A percentile compares a stretch with the other conserved stretches of the same genome.
Evolutionary conservation across 2,797 vertebrate species (phyloP).

Genomic region (Spizella passerina): DNA sequence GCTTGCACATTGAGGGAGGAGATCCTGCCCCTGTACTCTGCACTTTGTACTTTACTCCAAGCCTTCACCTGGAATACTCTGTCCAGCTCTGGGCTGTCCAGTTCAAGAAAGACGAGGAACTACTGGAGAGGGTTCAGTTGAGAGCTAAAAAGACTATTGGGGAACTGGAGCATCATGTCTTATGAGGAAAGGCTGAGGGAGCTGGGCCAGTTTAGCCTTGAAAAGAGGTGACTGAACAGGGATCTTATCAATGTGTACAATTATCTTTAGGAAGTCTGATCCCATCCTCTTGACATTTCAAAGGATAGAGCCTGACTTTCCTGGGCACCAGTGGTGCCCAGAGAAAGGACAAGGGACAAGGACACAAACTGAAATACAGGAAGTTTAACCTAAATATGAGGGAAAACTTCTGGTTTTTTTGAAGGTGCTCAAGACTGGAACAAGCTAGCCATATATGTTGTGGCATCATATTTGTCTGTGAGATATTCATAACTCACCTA

Average conservation of each 20-base stretch:
- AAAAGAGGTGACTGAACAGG: neutral
- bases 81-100: neutral
- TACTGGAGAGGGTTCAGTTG: neutral
- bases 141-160: neutral
- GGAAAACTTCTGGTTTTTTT: neutral
- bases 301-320: neutral
- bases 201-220: neutral
- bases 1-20: no score
- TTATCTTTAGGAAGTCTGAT: neutral
- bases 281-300: neutral
- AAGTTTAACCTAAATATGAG: neutral
- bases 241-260: no score
- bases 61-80: accelerated
- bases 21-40: neutral
- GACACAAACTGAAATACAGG: neutral
- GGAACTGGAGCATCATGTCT: neutral
- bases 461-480: accelerated
- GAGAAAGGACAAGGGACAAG: accelerated
- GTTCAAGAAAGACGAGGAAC: neutral
- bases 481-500: neutral
- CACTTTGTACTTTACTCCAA: neutral
- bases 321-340: neutral
- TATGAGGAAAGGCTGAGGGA: neutral
- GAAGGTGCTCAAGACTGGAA: neutral
- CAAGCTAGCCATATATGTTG: neutral